Evolutionary conservation across 2,888 invertebrate species (phyloP), one percentile per base, ranked within the genome.

Genomic region (Deladenus siricidicola): DNA sequence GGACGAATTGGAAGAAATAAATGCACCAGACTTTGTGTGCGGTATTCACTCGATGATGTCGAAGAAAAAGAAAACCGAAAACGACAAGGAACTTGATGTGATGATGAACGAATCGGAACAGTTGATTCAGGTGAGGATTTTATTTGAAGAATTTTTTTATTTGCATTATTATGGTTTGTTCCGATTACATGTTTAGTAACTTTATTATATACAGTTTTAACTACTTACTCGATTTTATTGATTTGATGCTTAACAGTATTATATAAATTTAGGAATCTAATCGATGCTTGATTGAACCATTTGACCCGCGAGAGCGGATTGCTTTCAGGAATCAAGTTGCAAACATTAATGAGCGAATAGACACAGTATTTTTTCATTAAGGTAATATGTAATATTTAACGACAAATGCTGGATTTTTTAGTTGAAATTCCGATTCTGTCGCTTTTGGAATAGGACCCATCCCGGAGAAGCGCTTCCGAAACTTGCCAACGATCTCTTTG

Each of bases 401-500:
- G 10, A n/a, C 10, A 17, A 2, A 43, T 21, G 2, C 30, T 29
- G 34, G 29, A 21, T 19, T 21, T 66, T 70, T 57, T 56, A 73
- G 72, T 63, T 70, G 19, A 69, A 69, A n/a, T 62, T 63, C 28
- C 69, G 68, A 42, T 67, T 70, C 21, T 63, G 63, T 44, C 66
- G 68, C 17, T 70, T 66, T 24, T 74, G 72, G 72, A 60, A 58
- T 19, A 64, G 67, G 26, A 47, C 49, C 21, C 58, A 62, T 52
- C 65, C 70, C 4, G 66, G 62, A 21, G 51, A 60, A 44, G 57
- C 47, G 2, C 52, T 65, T 23, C 70, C 70, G 8, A 17, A 48
- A 53, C n/a, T 59, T 19, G 44, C 34, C 6, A 53, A 53, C 19
- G 39, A 34, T 8, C 30, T 53, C 14, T 34, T 53, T 30, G 39